Base-by-base conservation (phyloP, 2,797 vertebrate genomes). In the Nyctibius grandis region DNA sequence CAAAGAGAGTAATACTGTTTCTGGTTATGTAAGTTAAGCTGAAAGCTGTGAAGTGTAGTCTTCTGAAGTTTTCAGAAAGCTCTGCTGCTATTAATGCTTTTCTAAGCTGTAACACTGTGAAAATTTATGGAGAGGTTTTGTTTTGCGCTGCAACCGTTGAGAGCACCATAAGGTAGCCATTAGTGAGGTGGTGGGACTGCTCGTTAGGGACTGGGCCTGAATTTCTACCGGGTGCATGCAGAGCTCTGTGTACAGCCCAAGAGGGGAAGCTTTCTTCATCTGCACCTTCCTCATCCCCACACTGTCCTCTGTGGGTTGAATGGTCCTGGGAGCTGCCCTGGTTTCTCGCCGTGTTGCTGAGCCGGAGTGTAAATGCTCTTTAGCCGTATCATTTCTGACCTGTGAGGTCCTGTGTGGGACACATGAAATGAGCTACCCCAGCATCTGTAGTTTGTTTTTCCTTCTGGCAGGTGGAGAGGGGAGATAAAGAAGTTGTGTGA, bases 11-110 rank as follows among this genome's bases (percentile, higher is more conserved):
- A 42, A n/a, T 80, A 14, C 9, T 59, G 9, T 74, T 91, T 82
- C 42, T 47, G 60, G 26, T 92, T 65, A 54, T 76, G 16, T 70
- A 93, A 94, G 17, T 69, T 40, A 54, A 73, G 29, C 26, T 78
- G 69, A 84, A 79, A 76, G 47, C 79, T 84, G 31, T 36, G 9
- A 25, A 50, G 10, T 22, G 36, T 68, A 77, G 38, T 56, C 61
- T 81, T 91, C 61, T 31, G 47, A 90, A 81, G 47, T 88, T 93
- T 70, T 81, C 36, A 45, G 57, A 40, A 84, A 79, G 44, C 69
- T 86, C 47, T 77, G 38, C 60, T 81, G 19, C 16, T 88, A 15
- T 57, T 61, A 40, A 26, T 21, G 7, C 64, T 75, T 77, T 80
- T 45, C 38, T 80, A 25, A 73, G 57, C 36, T 88, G 0, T 26